phyloP scores from a whole-genome alignment of 2,888 invertebrate species.

The Drepana falcataria region DNA sequence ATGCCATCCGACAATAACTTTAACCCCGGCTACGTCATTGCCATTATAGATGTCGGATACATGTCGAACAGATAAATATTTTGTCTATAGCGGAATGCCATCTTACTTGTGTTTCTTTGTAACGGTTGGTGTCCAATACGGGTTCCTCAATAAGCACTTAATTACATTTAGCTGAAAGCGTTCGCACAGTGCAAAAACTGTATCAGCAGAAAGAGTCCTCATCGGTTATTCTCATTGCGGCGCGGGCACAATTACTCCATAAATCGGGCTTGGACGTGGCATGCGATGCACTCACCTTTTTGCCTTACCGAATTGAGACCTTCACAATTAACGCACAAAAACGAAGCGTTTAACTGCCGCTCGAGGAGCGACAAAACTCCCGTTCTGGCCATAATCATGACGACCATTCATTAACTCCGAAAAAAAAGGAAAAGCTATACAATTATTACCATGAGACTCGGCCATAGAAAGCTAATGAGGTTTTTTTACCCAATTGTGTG shows the following conservation, averaged over 20 bases:
- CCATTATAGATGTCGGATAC: no score
- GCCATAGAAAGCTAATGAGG: constrained; percentile 2
- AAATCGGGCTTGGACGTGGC: background rate
- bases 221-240: background rate
- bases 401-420: constrained; percentile 1
- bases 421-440: background rate
- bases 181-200: background rate
- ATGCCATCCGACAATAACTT: no score
- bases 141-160: background rate
- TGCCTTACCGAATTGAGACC: constrained; percentile 25
- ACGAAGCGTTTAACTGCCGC: constrained; percentile 6
- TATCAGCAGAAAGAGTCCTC: background rate
- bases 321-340: constrained; percentile 34
- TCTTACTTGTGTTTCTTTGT: no score
- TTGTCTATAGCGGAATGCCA: no score
- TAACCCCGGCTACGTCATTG: no score
- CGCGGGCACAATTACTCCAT: background rate
- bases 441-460: constrained; percentile 1
- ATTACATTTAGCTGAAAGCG: background rate
- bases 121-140: background rate
- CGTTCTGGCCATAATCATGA: constrained; percentile 2
- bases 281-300: constrained; percentile 4
- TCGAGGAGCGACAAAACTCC: constrained; percentile 1
- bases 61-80: no score
- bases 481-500: background rate